Percentiles rank a stretch among this genome's conserved stretches.
phyloP scores from a whole-genome alignment of 1,140 invertebrate species.

The Meloidogyne exigua region DNA sequence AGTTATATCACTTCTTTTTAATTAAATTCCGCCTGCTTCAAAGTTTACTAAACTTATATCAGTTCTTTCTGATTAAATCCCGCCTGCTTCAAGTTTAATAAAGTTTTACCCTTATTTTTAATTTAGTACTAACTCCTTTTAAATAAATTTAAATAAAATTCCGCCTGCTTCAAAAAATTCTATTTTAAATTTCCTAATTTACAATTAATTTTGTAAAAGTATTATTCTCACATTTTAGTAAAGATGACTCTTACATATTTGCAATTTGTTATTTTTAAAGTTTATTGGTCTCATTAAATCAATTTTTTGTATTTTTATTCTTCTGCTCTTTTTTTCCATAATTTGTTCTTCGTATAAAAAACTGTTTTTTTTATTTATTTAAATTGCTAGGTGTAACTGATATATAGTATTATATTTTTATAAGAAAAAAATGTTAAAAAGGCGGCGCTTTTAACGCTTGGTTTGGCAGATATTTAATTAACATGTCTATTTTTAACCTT shows the following conservation, averaged over 20 bases:
- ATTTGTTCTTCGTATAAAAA: not conserved
- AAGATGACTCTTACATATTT: not conserved
- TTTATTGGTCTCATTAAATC: not conserved
- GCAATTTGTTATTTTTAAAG: not conserved
- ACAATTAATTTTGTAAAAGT: not conserved
- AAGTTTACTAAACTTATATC: not conserved
- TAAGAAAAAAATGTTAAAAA: not conserved
- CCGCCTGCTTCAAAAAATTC: not conserved
- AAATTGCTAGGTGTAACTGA: not conserved
- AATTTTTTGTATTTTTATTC: not conserved
- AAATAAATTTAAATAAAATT: not conserved
- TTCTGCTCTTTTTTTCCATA: not conserved
- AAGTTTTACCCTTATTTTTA: too few species aligned
- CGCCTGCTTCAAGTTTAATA: not conserved
- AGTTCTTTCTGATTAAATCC: too few species aligned
- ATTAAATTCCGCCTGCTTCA: not conserved
- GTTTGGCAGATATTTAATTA: slow-evolving; percentile 5
- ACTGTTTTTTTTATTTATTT: not conserved
- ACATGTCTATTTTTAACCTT: not conserved
- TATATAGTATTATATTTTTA: not conserved
- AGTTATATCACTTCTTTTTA: too few species aligned
- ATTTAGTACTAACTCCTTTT: too few species aligned
- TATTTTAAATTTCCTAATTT: not conserved
- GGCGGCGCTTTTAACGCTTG: not conserved
- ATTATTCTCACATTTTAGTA: too few species aligned